phyloP scores from a whole-genome alignment of 1,140 invertebrate species.

The Theocolax elegans region DNA sequence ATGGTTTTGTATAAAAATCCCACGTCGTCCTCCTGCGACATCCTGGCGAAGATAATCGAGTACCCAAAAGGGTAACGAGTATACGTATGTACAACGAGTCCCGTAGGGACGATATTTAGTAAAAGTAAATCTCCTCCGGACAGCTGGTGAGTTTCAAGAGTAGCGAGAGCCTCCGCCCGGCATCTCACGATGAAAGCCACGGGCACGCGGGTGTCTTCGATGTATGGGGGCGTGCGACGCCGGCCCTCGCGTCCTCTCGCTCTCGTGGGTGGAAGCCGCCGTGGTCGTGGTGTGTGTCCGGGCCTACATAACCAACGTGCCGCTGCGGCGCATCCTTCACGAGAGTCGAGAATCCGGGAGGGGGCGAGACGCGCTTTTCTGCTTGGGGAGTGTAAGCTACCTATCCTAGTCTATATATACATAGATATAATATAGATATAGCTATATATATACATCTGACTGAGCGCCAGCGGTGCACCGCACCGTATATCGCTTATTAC shows the following conservation, averaged over 20 bases:
- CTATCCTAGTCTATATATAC: no score
- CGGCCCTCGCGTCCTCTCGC: not conserved
- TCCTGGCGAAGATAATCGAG: conserved; percentile 37
- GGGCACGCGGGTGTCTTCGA: not conserved
- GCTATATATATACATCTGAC: no score
- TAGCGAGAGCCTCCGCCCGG: conserved; percentile 14
- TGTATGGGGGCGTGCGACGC: not conserved
- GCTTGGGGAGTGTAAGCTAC: no score
- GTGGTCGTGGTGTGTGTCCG: not conserved
- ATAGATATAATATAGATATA: no score
- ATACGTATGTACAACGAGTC: not conserved
- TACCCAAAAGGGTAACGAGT: not conserved
- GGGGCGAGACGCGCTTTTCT: no score
- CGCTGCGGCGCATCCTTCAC: conserved; percentile 26
- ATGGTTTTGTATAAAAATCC: conserved; percentile 67
- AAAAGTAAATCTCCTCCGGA: no score
- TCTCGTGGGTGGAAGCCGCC: no score
- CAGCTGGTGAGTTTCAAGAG: not conserved
- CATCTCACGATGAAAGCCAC: not conserved
- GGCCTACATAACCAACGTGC: conserved; percentile 35
- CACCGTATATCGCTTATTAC: no score
- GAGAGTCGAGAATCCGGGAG: no score
- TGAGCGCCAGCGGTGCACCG: no score
- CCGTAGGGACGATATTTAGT: not conserved
- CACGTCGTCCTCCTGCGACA: conserved; percentile 67